phyloP scores from a whole-genome alignment of 2,113 vertebrate species.

The Passer montanus region DNA sequence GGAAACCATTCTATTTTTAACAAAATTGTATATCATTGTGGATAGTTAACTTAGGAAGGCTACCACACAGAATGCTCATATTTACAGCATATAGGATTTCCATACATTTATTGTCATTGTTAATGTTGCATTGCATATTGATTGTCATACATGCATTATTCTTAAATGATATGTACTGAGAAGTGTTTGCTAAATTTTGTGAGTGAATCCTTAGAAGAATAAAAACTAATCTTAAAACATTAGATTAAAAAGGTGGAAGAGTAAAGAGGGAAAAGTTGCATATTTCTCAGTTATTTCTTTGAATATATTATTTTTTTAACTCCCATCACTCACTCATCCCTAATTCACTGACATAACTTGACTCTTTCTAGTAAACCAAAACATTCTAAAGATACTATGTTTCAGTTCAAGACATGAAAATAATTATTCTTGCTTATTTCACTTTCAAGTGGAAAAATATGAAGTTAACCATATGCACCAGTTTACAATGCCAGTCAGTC shows the following conservation, averaged over 20 bases:
- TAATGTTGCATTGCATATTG: neutral
- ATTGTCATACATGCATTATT: neutral
- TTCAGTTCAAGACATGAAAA: neutral
- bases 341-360: neutral
- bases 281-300: neutral
- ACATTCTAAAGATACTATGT: neutral
- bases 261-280: neutral
- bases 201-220: neutral
- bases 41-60: neutral
- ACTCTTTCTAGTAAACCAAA: neutral
- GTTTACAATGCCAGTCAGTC: neutral
- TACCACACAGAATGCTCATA: fast-evolving
- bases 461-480: neutral
- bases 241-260: neutral
- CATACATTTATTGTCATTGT: neutral
- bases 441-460: neutral
- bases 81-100: neutral
- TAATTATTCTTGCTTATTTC: neutral
- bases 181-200: neutral
- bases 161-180: fast-evolving
- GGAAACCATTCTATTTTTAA: neutral
- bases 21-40: neutral
- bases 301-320: neutral
- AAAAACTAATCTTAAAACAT: neutral
- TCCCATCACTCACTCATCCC: neutral